phyloP scores from a whole-genome alignment of 2,797 vertebrate genomes.

The Heliangelus exortis region DNA sequence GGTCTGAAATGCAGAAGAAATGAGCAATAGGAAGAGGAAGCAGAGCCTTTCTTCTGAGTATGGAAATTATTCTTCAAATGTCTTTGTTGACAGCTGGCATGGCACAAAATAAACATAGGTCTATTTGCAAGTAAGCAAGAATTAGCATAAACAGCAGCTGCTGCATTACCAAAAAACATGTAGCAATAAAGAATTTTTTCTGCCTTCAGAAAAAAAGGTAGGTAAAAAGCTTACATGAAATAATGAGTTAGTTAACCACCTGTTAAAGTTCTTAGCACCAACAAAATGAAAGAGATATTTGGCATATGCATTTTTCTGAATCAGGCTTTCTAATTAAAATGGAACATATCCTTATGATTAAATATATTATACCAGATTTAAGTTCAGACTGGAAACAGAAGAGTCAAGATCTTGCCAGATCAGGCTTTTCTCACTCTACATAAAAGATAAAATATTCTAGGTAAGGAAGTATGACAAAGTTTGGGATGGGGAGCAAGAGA shows the following conservation, averaged over 20 bases:
- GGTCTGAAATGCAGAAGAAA: background rate
- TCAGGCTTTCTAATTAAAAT: slow-evolving; percentile 49
- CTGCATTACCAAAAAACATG: slow-evolving; percentile 38
- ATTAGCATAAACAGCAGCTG: slow-evolving; percentile 81
- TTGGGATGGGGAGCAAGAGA: background rate
- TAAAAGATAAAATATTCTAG: background rate
- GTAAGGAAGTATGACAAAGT: background rate
- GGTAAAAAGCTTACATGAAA: slow-evolving; percentile 35
- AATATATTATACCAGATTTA: background rate
- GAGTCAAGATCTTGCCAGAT: background rate
- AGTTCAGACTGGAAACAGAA: background rate
- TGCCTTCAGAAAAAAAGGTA: slow-evolving; percentile 61
- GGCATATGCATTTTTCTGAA: background rate
- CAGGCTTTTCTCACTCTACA: background rate
- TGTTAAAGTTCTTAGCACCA: slow-evolving; percentile 23
- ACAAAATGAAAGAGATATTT: background rate
- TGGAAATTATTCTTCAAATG: slow-evolving; percentile 72
- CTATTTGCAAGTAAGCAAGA: slow-evolving; percentile 79
- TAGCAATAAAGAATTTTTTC: slow-evolving; percentile 54
- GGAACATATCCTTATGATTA: background rate
- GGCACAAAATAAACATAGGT: slow-evolving; percentile 76
- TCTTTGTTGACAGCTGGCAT: slow-evolving; percentile 78
- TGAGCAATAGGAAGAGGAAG: slow-evolving; percentile 11
- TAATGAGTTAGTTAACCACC: slow-evolving; percentile 68
- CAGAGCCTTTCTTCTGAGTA: slow-evolving; percentile 57